These are phyloP conservation scores for Melierax canorus DNA, from an alignment of 2,113 vertebrate genomes.

Conservation along the genomic window DNA sequence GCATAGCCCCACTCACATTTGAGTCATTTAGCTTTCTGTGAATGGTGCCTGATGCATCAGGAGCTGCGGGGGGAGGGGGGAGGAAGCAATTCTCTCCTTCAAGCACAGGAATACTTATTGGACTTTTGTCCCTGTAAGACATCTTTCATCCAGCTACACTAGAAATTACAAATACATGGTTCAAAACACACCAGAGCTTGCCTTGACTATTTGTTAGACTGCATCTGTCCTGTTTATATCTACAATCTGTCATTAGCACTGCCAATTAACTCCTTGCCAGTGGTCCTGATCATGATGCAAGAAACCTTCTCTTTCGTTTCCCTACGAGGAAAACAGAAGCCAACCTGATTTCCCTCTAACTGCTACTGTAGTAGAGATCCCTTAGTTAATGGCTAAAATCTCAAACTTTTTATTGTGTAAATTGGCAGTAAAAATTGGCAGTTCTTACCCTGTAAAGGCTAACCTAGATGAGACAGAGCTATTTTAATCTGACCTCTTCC, in stretches of 20 bases:
- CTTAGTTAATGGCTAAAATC: neutral
- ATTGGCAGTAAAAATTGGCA: neutral
- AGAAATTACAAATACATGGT: neutral
- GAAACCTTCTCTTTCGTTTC: neutral
- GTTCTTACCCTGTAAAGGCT: neutral
- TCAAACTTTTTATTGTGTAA: neutral
- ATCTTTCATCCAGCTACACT: neutral
- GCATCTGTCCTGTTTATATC: neutral
- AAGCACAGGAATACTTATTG: neutral
- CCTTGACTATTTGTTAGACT: neutral
- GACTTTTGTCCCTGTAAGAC: neutral
- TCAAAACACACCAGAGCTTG: neutral
- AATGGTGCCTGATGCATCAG: neutral
- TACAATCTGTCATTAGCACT: neutral
- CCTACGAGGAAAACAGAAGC: neutral
- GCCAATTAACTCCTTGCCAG: neutral
- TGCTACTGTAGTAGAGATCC: neutral
- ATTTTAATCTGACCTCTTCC: neutral
- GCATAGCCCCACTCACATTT: neutral
- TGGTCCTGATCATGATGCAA: neutral
- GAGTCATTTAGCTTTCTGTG: neutral
- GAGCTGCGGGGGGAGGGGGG: rapidly evolving
- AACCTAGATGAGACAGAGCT: neutral
- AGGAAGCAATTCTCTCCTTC: neutral
- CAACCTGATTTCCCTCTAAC: neutral